Conservation (phyloP, 2,113 vertebrate species). For the Ptyas mucosa region DNA sequence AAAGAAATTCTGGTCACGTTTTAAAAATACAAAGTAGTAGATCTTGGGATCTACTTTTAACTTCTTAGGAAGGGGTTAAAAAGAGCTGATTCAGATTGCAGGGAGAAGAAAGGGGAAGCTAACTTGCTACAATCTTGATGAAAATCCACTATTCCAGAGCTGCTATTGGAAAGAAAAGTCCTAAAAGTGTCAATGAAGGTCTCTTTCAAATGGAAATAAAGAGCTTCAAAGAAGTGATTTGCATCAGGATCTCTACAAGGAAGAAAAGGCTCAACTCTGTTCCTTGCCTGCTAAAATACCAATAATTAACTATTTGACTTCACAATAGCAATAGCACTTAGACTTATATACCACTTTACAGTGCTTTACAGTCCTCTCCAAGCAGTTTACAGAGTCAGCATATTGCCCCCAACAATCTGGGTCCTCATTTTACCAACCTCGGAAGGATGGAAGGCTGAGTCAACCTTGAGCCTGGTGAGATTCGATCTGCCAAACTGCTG, state of each 20-base stretch:
- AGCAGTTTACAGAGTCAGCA: too few relatives aligned
- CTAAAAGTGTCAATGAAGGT: neutral
- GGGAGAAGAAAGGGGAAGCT: neutral
- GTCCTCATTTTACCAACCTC: too few relatives aligned
- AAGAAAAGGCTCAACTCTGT: neutral
- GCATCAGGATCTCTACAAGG: neutral
- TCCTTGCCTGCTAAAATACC: neutral
- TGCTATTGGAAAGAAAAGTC: neutral
- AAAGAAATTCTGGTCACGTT: neutral
- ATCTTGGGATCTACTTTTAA: neutral
- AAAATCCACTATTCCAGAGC: neutral
- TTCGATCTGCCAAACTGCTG: too few relatives aligned
- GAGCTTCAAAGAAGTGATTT: neutral
- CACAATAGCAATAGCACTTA: neutral
- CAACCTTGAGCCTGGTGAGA: too few relatives aligned
- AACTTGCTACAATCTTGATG: neutral
- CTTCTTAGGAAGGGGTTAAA: neutral
- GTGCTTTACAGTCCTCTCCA: too few relatives aligned
- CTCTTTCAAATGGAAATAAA: neutral
- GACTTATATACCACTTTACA: too few relatives aligned
- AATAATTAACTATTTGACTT: neutral
- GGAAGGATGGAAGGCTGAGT: too few relatives aligned
- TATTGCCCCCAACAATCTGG: too few relatives aligned
- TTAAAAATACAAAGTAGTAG: neutral
- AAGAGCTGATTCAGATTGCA: neutral